A percentile compares a stretch with the other conserved stretches of the same genome.
phyloP scores from a whole-genome alignment of 2,797 vertebrate genomes.

The Oreochromis mossambicus region DNA sequence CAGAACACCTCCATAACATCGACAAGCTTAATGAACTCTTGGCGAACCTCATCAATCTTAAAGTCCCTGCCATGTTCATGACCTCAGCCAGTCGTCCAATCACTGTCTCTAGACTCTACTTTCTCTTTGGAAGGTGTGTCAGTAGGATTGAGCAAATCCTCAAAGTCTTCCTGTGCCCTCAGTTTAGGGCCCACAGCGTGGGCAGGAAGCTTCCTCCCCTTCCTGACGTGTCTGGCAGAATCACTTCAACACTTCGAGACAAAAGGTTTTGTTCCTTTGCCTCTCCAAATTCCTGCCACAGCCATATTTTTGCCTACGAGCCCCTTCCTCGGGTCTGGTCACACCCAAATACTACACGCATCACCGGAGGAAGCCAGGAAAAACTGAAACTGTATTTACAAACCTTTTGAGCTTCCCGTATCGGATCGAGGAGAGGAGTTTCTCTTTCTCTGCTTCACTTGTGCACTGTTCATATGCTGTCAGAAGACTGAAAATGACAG shows the following conservation, averaged over 20 bases:
- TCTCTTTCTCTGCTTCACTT: constrained; percentile 76
- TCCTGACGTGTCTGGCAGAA: not conserved
- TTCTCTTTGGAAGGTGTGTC: no score
- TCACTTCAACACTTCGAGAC: not conserved
- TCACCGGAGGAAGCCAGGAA: not conserved
- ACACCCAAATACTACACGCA: fast-evolving
- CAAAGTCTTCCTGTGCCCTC: no score
- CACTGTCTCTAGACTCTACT: no score
- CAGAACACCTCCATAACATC: no score
- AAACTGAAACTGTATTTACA: not conserved
- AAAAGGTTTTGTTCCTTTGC: not conserved
- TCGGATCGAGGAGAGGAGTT: constrained; percentile 80
- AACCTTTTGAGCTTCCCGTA: constrained; percentile 86
- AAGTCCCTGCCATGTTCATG: no score
- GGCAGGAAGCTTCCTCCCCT: not conserved
- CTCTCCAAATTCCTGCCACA: not conserved
- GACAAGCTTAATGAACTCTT: no score
- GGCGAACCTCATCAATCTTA: no score
- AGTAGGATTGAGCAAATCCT: no score
- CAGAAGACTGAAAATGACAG: constrained; percentile 29
- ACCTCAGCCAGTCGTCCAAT: no score
- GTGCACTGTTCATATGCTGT: constrained; percentile 78
- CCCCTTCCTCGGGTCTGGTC: not conserved
- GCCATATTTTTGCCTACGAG: not conserved
- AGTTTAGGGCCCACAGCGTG: not conserved